phyloP scores from a whole-genome alignment of 2,113 vertebrate genomes.

The Ifrita kowaldi region DNA sequence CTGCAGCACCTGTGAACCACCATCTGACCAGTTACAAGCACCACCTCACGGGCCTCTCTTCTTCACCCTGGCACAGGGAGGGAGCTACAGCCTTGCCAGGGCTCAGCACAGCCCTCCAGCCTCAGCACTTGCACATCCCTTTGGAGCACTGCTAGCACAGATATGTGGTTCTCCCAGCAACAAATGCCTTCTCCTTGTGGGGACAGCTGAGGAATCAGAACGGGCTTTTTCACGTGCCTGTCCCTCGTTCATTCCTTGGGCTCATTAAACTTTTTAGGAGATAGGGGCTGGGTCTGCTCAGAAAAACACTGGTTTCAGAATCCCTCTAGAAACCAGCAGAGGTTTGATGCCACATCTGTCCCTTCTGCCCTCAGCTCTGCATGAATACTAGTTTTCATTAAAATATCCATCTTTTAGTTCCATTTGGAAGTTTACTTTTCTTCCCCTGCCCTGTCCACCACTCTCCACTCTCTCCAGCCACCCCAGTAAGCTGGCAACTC shows the following conservation, averaged over 20 bases:
- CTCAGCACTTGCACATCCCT: neutral
- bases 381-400: neutral
- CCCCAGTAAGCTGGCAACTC: neutral
- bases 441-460: neutral
- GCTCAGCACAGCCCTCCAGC: neutral
- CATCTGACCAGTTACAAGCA: neutral
- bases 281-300: neutral
- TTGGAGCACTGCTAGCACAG: neutral
- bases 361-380: neutral
- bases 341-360: neutral
- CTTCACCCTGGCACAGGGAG: neutral
- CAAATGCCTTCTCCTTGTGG: neutral
- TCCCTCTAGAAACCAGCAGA: neutral
- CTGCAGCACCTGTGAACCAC: neutral
- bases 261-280: neutral
- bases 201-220: neutral
- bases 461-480: neutral
- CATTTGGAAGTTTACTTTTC: neutral
- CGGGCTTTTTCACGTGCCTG: fast-evolving
- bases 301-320: neutral
- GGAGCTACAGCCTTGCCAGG: neutral
- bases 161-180: neutral
- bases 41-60: fast-evolving
- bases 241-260: neutral
- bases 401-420: neutral